A percentile compares a stretch with the other conserved stretches of the same genome.
Conservation (phyloP, 2,888 invertebrate species). For the Ferrisia virgata region DNA sequence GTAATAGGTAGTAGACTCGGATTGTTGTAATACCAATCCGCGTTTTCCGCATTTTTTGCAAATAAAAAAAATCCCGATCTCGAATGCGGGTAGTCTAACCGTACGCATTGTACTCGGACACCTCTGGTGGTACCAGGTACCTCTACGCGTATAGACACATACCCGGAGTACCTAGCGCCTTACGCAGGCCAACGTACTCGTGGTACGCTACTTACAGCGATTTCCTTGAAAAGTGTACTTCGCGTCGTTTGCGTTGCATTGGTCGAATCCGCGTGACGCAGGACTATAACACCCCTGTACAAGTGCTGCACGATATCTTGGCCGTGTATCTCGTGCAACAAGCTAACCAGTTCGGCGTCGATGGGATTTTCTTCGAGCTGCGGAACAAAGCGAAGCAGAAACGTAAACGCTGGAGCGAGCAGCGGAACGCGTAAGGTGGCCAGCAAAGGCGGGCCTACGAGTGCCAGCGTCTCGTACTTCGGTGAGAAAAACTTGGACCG, state of each 20-base stretch:
- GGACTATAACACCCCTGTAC: constrained; percentile 9
- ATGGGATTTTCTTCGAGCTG: constrained; percentile 9
- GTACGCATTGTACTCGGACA: no score
- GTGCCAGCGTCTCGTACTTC: background rate
- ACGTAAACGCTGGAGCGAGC: background rate
- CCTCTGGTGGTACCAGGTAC: no score
- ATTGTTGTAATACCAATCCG: no score
- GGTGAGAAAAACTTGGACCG: background rate
- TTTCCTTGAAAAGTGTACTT: background rate
- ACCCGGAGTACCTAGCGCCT: no score
- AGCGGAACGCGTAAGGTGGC: background rate
- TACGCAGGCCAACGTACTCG: no score
- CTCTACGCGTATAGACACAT: no score
- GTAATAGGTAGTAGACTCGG: no score
- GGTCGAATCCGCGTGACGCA: background rate
- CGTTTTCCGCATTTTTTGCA: no score
- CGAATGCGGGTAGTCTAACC: no score
- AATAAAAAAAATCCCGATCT: no score
- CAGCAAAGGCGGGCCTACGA: no score
- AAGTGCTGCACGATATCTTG: constrained; percentile 31
- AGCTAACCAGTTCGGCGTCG: background rate
- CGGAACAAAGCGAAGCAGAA: no score
- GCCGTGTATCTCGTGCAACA: constrained; percentile 30
- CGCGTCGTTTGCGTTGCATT: background rate
- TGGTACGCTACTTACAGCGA: background rate